phyloP scores from a whole-genome alignment of 1,140 invertebrate genomes.

The Atta texana region DNA sequence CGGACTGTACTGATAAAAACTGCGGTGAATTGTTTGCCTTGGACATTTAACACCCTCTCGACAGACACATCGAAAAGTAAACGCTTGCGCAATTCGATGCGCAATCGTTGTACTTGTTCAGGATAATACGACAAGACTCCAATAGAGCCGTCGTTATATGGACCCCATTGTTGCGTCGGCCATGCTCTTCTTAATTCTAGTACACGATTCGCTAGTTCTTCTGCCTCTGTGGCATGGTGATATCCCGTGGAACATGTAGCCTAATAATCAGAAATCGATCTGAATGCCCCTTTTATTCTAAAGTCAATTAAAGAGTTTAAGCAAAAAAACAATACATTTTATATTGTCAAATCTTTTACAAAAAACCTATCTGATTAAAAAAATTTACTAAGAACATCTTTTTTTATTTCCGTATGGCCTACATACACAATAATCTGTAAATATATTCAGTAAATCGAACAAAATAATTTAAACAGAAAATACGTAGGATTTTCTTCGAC shows the following conservation, averaged over 20 bases:
- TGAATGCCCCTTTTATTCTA: conserved; percentile 10
- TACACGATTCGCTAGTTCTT: conserved; percentile 92
- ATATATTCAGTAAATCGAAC: not conserved
- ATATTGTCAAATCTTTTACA: not conserved
- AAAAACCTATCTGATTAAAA: not conserved
- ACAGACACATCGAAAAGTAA: conserved; percentile 92
- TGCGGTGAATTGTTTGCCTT: conserved; percentile 95
- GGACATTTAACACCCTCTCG: conserved; percentile 95
- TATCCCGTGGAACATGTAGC: conserved; percentile 94
- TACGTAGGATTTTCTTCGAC: not conserved
- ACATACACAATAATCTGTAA: not conserved
- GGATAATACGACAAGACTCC: conserved; percentile 95
- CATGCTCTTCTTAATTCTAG: conserved; percentile 90
- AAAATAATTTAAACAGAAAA: not conserved
- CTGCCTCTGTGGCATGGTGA: conserved; percentile 94
- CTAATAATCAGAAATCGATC: conserved; percentile 78
- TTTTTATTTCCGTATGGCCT: not conserved
- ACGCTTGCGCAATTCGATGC: conserved; percentile 92
- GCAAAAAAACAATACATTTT: not conserved
- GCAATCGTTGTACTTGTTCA: conserved; percentile 93
- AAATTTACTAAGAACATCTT: not conserved
- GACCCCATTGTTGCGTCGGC: conserved; percentile 91
- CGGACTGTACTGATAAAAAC: conserved; percentile 95
- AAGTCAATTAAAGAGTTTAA: conserved; percentile 10
- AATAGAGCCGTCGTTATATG: conserved; percentile 91